These are phyloP conservation scores for Amphipyra tragopoginis DNA, from an alignment of 2,888 invertebrate genomes.

Conservation along the genomic window DNA sequence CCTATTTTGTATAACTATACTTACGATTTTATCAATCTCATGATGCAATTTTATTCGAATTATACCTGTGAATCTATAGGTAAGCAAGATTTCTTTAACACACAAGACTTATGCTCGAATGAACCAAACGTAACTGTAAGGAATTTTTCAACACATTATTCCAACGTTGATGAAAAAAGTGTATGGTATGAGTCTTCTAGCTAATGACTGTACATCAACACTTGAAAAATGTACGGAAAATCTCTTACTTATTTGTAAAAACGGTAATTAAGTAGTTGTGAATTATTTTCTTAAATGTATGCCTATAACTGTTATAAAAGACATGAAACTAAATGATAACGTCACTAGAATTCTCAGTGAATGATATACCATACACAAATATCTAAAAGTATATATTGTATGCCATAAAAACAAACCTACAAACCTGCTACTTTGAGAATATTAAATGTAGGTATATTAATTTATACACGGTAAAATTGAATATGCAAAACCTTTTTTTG, in stretches of 20 bases:
- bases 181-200: too few relatives aligned
- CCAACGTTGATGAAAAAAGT: too few relatives aligned
- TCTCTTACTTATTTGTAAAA: background rate
- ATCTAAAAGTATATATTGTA: too few relatives aligned
- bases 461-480: too few relatives aligned
- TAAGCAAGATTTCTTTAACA: background rate
- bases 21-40: background rate
- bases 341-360: slow-evolving; percentile 3
- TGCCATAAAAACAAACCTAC: too few relatives aligned
- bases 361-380: background rate
- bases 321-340: slow-evolving; percentile 5
- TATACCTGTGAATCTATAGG: background rate
- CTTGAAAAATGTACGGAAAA: background rate
- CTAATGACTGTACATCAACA: too few relatives aligned
- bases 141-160: too few relatives aligned
- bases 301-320: slow-evolving; percentile 22
- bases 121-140: too few relatives aligned
- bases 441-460: too few relatives aligned
- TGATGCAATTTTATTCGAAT: background rate
- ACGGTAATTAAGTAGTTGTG: background rate
- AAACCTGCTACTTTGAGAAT: too few relatives aligned
- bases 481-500: background rate
- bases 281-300: background rate
- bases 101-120: background rate
- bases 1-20: background rate